These are phyloP conservation scores for Tethya wilhelma DNA, from an alignment of 37 sponge, comb jelly and placozoan species.

Conservation along the genomic window DNA sequence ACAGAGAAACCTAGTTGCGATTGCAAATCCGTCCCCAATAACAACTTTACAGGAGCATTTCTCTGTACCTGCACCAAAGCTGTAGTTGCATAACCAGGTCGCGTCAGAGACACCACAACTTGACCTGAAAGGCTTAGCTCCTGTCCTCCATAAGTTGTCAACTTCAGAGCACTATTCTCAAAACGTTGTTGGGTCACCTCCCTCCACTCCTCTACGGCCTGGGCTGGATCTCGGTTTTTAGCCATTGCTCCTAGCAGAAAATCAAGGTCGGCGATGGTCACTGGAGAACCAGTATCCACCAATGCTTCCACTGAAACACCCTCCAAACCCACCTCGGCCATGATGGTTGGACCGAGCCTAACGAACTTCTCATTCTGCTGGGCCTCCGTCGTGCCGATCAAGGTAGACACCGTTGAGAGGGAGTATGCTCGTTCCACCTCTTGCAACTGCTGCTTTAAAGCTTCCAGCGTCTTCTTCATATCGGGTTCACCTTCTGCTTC, in stretches of 20 bases:
- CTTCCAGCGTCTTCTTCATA: not conserved
- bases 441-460: not conserved
- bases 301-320: constrained; percentile 33
- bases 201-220: constrained; percentile 14
- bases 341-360: constrained; percentile 27
- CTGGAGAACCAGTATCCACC: constrained; percentile 66
- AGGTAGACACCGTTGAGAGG: not conserved
- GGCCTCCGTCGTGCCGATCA: not conserved
- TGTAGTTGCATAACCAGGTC: not conserved
- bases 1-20: constrained; percentile 33
- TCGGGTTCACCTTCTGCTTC: not conserved
- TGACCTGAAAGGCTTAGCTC: constrained; percentile 24
- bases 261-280: constrained; percentile 29
- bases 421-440: not conserved
- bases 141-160: constrained; percentile 51
- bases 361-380: not conserved
- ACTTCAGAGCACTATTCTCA: not conserved
- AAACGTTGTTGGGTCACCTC: constrained; percentile 4
- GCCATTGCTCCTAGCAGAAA: constrained; percentile 9
- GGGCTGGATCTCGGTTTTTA: not conserved
- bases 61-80: constrained; percentile 40
- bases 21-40: constrained; percentile 61
- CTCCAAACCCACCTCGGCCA: constrained; percentile 20
- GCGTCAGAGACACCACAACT: not conserved
- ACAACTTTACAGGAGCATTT: constrained; percentile 34